Percentiles rank a stretch among this genome's conserved stretches.
Evolutionary conservation across 2,113 vertebrate genomes (phyloP).

Genomic region (Neoarius graeffei): DNA sequence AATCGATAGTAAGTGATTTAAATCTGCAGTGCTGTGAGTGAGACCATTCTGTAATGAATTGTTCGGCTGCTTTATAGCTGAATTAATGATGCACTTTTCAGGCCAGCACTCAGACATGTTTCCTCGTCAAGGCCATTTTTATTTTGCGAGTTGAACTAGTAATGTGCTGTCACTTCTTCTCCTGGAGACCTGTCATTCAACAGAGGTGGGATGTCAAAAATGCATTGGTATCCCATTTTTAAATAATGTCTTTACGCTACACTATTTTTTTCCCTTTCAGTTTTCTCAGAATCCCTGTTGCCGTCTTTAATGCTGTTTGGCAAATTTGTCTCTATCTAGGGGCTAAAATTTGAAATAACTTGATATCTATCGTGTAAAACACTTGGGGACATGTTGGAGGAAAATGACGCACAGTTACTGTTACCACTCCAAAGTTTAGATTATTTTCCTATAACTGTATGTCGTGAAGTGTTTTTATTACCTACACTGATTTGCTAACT

Average conservation of each 20-base stretch:
- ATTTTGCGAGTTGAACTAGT: background rate
- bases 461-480: background rate
- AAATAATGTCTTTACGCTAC: background rate
- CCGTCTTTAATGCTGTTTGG: background rate
- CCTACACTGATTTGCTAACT: background rate
- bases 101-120: background rate
- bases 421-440: background rate
- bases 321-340: background rate
- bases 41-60: constrained; percentile 41
- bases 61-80: constrained; percentile 32
- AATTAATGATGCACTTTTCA: constrained; percentile 44
- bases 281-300: background rate
- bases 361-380: background rate
- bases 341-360: background rate
- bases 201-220: background rate
- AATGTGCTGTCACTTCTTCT: constrained; percentile 1
- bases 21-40: constrained; percentile 9
- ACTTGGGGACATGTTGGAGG: background rate
- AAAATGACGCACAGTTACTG: background rate
- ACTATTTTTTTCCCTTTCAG: background rate
- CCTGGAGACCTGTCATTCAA: background rate
- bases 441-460: background rate
- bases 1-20: constrained; percentile 45
- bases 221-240: background rate
- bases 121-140: background rate